Conservation (phyloP, 2,797 vertebrate species). For the Muscicapa striata region DNA sequence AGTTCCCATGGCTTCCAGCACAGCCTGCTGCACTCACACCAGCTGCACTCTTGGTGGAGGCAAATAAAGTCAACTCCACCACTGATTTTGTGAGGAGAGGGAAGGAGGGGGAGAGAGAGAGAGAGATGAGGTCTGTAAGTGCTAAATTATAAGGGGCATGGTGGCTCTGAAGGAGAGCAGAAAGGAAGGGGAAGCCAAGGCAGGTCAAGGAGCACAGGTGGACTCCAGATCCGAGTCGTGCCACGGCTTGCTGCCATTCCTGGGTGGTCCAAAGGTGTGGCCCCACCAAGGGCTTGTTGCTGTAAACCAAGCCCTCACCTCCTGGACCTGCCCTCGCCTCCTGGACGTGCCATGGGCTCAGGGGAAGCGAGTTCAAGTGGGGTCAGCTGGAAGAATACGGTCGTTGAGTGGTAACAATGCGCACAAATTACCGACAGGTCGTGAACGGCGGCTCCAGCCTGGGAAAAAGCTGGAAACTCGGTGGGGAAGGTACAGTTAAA, state of each 20-base stretch:
- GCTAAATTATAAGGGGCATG: neutral
- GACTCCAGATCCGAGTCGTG: neutral
- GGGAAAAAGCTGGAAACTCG: neutral
- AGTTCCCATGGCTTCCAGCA: constrained; percentile 13
- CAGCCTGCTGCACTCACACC: neutral
- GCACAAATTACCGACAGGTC: constrained; percentile 23
- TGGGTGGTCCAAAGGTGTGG: constrained; percentile 61
- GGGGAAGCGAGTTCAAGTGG: constrained; percentile 40
- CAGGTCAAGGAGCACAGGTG: constrained; percentile 59
- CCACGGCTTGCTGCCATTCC: neutral
- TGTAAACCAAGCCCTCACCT: constrained; percentile 17
- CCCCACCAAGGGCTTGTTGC: neutral
- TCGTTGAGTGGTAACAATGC: constrained; percentile 39
- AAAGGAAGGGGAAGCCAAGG: neutral
- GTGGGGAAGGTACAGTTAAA: neutral
- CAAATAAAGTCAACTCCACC: neutral
- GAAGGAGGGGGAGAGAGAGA: neutral
- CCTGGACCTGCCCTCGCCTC: constrained; percentile 12
- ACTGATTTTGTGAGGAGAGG: neutral
- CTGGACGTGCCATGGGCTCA: neutral
- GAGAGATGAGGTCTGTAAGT: neutral
- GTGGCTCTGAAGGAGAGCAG: neutral
- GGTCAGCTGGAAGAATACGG: constrained; percentile 31
- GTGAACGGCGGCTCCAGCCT: neutral
- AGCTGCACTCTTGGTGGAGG: neutral